phyloP scores from a whole-genome alignment of 2,113 vertebrate species.

The Lynx canadensis region DNA sequence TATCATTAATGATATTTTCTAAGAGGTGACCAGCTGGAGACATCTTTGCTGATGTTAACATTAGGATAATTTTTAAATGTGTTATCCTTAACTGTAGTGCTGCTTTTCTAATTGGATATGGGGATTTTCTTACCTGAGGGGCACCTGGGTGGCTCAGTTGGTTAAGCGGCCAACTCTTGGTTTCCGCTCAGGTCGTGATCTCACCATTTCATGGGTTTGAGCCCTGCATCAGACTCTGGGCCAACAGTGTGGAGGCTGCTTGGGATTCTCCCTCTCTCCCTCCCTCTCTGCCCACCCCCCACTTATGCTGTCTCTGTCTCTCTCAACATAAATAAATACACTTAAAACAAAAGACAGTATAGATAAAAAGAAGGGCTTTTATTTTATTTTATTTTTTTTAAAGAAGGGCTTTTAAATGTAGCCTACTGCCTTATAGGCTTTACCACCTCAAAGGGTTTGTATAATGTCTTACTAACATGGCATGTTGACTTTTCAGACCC shows the following conservation, averaged over 20 bases:
- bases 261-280: too few relatives aligned
- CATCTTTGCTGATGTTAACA: neutral
- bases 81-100: neutral
- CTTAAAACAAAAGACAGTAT: neutral
- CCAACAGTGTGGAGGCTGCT: too few relatives aligned
- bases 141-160: too few relatives aligned
- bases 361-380: neutral
- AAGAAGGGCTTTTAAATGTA: neutral
- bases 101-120: neutral
- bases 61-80: conserved; percentile 14
- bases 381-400: neutral
- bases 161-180: too few relatives aligned
- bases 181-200: too few relatives aligned
- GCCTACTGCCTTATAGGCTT: neutral
- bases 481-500: neutral
- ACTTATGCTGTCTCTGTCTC: too few relatives aligned
- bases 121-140: neutral
- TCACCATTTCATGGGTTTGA: too few relatives aligned
- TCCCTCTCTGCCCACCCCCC: too few relatives aligned
- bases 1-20: neutral
- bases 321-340: too few relatives aligned
- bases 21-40: neutral
- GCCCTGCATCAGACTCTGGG: too few relatives aligned
- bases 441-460: neutral
- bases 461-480: neutral